phyloP scores from a whole-genome alignment of 2,888 invertebrate genomes.

The Brachypalpus laphriformis region DNA sequence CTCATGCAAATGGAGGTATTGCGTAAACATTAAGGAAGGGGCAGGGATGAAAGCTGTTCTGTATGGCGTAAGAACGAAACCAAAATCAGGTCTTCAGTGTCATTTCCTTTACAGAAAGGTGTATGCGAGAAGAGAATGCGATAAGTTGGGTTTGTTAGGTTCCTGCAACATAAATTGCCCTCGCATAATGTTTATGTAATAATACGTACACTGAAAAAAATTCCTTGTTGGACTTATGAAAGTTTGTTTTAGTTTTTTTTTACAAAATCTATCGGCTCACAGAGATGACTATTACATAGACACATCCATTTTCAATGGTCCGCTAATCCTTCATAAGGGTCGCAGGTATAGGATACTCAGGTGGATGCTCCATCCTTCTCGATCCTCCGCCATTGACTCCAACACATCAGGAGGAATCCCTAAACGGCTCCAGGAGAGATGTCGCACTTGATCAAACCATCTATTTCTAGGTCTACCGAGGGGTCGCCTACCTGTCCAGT shows the following conservation, averaged over 20 bases:
- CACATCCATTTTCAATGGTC: no score
- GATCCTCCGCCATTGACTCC: no score
- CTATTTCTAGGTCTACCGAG: no score
- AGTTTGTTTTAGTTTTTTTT: not conserved
- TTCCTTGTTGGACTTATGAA: not conserved
- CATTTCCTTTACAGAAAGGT: conserved; percentile 41
- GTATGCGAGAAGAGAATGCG: not conserved
- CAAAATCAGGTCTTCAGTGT: conserved; percentile 72
- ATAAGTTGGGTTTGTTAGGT: not conserved
- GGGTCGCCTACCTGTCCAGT: no score
- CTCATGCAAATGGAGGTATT: not conserved
- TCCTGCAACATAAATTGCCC: not conserved
- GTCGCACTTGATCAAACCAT: no score
- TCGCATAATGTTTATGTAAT: conserved; percentile 22
- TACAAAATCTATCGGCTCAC: no score
- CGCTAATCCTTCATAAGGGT: no score
- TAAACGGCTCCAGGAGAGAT: no score
- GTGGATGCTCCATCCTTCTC: no score
- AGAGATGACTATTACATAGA: no score
- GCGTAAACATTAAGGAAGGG: conserved; percentile 17
- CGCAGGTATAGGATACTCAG: no score
- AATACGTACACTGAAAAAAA: conserved; percentile 12
- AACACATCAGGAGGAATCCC: no score
- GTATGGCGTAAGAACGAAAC: conserved; percentile 52
- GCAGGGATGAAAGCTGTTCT: not conserved